Evolutionary conservation across 1,140 invertebrate genomes (phyloP).

Genomic region (Dolichoris vasculosae): DNA sequence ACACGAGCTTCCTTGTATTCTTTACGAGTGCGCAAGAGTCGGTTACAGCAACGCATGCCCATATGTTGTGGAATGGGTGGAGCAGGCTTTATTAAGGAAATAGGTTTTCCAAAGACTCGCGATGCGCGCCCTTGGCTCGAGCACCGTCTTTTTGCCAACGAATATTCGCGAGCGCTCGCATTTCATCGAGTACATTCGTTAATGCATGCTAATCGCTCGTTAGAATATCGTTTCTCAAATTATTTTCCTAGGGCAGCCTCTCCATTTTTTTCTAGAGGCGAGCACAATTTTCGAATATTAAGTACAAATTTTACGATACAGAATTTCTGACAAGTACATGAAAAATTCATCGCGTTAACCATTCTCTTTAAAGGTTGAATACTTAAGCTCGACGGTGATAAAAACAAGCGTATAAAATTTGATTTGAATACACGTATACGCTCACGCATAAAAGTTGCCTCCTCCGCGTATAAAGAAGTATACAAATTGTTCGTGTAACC

Average conservation of each 20-base stretch:
- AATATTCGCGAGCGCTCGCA: not conserved
- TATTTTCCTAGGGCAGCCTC: not conserved
- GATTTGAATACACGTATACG: slow-evolving; percentile 7
- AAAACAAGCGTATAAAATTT: slow-evolving; percentile 13
- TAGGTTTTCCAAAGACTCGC: not conserved
- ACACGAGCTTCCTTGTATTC: slow-evolving; percentile 18
- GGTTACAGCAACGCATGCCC: not conserved
- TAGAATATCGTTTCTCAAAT: not conserved
- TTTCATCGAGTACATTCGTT: not conserved
- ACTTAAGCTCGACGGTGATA: not conserved
- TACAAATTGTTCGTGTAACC: not conserved
- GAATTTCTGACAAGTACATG: not conserved
- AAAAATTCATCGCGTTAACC: slow-evolving; percentile 15
- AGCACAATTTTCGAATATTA: slow-evolving; percentile 15
- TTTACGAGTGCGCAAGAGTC: slow-evolving; percentile 35
- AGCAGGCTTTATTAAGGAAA: slow-evolving; percentile 1
- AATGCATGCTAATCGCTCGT: not conserved
- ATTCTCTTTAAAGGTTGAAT: slow-evolving; percentile 3
- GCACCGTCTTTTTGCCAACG: not conserved
- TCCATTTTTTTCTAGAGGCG: not conserved
- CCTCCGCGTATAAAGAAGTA: not conserved
- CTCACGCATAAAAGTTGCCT: not conserved
- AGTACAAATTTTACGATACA: not conserved
- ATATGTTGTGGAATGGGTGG: not conserved
- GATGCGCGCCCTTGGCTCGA: not conserved